Base-by-base conservation (phyloP, 2,888 invertebrate genomes). In the Noctua comes region DNA sequence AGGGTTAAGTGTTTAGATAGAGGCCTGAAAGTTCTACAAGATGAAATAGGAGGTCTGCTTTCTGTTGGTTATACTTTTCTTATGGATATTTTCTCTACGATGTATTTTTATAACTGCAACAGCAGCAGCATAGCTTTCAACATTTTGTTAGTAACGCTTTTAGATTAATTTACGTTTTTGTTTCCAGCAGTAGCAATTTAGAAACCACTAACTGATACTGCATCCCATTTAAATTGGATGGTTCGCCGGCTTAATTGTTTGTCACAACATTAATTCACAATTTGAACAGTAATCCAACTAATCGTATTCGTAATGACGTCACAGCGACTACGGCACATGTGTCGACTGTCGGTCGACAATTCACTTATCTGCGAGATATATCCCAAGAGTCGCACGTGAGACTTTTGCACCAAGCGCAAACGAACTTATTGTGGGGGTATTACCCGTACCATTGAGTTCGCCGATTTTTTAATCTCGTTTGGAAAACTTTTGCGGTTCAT, bases 251-350 rank as follows among this genome's bases (percentile, higher is more conserved):
- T 86, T 76, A 86, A 84, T 86, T 84, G 79, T 71, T 86, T 86
- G 84, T 73, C 86, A 79, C 86, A 68, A 83, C 84, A 86, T 83
- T 79, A 86, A 79, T 84, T 84, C 79, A 83, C 79, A 78, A 86
- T 86, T 86, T 83, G 75, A 69, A 68, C 57, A 46, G 75, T 83
- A 73, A 83, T 76, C 73, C 64, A 72, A 86, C 80, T 77, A 84
- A 84, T 84, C 64, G 73, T 57, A 80, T 84, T 86, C 80, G 77
- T 70, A 71, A 79, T 80, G 57, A 65, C 86, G 76, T 76, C 84
- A 83, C 76, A 84, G 68, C 73, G 70, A 57, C 71, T 59, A 36
- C 62, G 54, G 51, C 75, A 59, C 68, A 80, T 84, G 75, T 83
- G 86, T 76, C 82, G 81, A 78, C 81, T 81, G 74, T 46, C 72